These are phyloP conservation scores for Amblyopsis hoosieri DNA, from an alignment of 2,797 vertebrate genomes.

Conservation along the genomic window DNA sequence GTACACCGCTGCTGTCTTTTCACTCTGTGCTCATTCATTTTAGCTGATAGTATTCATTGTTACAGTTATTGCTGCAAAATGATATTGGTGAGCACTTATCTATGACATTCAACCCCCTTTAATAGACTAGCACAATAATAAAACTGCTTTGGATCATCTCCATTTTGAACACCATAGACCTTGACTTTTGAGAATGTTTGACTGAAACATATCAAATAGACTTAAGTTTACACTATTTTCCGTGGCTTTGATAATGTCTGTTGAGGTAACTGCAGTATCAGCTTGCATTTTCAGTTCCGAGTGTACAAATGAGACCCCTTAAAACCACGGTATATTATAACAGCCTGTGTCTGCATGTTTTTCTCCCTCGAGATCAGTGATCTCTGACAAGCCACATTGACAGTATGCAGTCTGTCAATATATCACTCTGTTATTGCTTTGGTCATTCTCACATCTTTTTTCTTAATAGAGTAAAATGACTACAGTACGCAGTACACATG, in stretches of 20 bases:
- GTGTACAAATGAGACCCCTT: slow-evolving; percentile 27
- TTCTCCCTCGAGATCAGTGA: slow-evolving; percentile 10
- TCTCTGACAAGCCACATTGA: slow-evolving; percentile 4
- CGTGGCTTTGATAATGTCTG: slow-evolving; percentile 44
- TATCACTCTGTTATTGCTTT: slow-evolving; percentile 65
- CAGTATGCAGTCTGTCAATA: slow-evolving; percentile 13
- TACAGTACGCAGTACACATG: slow-evolving; percentile 10
- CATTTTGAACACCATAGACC: not conserved
- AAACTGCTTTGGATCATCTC: not conserved
- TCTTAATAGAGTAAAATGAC: slow-evolving; percentile 18
- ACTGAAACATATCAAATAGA: slow-evolving; percentile 21
- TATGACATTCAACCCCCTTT: no score
- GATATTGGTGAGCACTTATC: not conserved
- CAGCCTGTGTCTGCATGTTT: slow-evolving; percentile 56
- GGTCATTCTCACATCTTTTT: slow-evolving; percentile 49
- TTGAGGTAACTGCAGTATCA: slow-evolving; percentile 61
- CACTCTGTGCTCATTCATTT: slow-evolving; percentile 15
- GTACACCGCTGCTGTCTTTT: not conserved
- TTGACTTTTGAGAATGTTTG: slow-evolving; percentile 8
- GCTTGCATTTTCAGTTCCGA: slow-evolving; percentile 33
- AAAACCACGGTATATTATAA: slow-evolving; percentile 52
- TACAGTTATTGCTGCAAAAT: slow-evolving; percentile 52
- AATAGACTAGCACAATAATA: not conserved
- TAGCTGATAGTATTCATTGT: slow-evolving; percentile 20
- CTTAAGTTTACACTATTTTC: slow-evolving; percentile 17